These are phyloP conservation scores for Troides aeacus DNA, from an alignment of 2,888 invertebrate species.

Conservation along the genomic window DNA sequence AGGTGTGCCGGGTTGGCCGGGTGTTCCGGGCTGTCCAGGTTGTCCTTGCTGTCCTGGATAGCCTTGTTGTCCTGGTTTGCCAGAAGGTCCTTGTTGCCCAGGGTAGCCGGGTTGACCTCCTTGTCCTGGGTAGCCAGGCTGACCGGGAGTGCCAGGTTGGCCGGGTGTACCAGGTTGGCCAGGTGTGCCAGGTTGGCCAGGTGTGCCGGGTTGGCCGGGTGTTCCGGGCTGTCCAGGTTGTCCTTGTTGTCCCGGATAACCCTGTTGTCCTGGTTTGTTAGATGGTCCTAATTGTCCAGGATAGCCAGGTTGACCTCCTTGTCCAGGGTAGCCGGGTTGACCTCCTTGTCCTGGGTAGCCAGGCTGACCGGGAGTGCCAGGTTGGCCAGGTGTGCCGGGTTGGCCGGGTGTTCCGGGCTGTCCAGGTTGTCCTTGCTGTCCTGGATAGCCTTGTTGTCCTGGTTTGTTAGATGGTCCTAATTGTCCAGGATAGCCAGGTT, in stretches of 20 bases:
- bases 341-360: too few species aligned
- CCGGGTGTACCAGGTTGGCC: conserved; percentile 27
- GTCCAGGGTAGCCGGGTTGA: conserved; percentile 22
- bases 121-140: conserved; percentile 44
- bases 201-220: too few species aligned
- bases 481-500: conserved; percentile 32
- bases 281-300: too few species aligned
- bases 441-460: conserved; percentile 27
- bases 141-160: conserved; percentile 30
- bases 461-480: conserved; percentile 44
- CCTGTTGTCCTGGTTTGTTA: too few species aligned
- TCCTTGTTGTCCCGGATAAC: too few species aligned
- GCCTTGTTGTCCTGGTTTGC: too few species aligned
- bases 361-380: conserved; percentile 37
- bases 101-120: conserved; percentile 33
- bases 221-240: too few species aligned
- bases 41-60: too few species aligned
- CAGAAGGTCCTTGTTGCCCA: conserved; percentile 31
- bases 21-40: too few species aligned
- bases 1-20: too few species aligned
- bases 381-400: conserved; percentile 4
- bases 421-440: too few species aligned
- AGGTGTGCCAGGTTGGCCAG: too few species aligned
- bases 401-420: not conserved
- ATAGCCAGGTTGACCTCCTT: conserved; percentile 20